phyloP scores from a whole-genome alignment of 2,888 invertebrate species.

The Choristoneura rosaceana region DNA sequence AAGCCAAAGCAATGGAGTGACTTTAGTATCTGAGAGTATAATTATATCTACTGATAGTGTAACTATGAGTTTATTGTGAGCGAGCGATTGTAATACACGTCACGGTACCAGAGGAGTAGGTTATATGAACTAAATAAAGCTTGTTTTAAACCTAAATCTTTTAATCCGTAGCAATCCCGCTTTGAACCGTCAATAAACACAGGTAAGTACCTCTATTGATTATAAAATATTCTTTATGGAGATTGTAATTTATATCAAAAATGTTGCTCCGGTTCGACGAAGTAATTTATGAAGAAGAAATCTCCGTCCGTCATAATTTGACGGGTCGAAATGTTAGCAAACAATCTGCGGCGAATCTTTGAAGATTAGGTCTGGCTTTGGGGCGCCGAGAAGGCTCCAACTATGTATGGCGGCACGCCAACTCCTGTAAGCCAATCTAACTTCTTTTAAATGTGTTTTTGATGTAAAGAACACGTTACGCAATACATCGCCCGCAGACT shows the following conservation, averaged over 20 bases:
- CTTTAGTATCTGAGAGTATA: constrained; percentile 68
- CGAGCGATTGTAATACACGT: constrained; percentile 65
- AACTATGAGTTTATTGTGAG: constrained; percentile 56
- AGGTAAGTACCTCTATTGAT: background rate
- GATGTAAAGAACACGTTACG: constrained; percentile 83
- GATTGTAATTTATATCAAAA: background rate
- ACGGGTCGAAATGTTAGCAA: constrained; percentile 77
- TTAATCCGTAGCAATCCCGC: constrained; percentile 47
- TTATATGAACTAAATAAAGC: constrained; percentile 78
- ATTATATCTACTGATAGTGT: constrained; percentile 58
- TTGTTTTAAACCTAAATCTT: constrained; percentile 75
- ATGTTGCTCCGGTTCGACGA: constrained; percentile 42
- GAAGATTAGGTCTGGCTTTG: constrained; percentile 78
- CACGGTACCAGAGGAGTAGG: constrained; percentile 70
- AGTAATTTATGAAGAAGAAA: constrained; percentile 75
- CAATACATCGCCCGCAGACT: constrained; percentile 73
- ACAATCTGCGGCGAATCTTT: constrained; percentile 81
- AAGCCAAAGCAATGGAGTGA: constrained; percentile 73
- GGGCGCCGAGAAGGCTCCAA: constrained; percentile 77
- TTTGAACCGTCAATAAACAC: background rate
- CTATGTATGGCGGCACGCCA: constrained; percentile 80
- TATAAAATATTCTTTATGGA: background rate
- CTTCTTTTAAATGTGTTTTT: constrained; percentile 86
- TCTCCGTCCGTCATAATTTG: constrained; percentile 76
- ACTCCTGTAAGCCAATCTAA: constrained; percentile 84